Evolutionary conservation across 1,140 invertebrate genomes (phyloP).

Genomic region (Zaprionus inermis): DNA sequence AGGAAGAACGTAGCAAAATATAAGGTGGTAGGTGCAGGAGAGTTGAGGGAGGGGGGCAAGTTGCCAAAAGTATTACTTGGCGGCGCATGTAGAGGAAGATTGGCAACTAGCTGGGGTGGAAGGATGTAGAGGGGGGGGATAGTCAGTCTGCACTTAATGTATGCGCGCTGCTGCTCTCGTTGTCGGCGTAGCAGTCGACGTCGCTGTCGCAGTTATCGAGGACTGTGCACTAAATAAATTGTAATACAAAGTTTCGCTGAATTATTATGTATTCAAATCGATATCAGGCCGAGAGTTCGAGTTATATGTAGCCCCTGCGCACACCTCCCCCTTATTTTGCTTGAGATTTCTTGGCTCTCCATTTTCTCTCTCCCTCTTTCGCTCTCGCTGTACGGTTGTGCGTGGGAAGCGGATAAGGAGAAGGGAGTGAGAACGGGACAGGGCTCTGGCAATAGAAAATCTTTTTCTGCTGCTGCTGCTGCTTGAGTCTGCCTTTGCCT

Average conservation of each 20-base stretch:
- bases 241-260: slow-evolving; percentile 77
- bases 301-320: not conserved
- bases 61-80: slow-evolving; percentile 68
- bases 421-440: not conserved
- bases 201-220: slow-evolving; percentile 29
- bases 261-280: slow-evolving; percentile 80
- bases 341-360: slow-evolving; percentile 14
- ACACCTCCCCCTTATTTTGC: not conserved
- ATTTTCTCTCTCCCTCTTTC: not conserved
- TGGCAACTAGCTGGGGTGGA: slow-evolving; percentile 50
- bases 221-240: slow-evolving; percentile 69
- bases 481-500: no score
- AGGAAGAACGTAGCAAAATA: slow-evolving; percentile 25
- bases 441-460: slow-evolving; percentile 13
- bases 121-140: not conserved
- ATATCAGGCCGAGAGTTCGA: slow-evolving; percentile 57
- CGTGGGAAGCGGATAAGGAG: not conserved
- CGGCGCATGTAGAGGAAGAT: slow-evolving; percentile 63
- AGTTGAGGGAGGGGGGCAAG: slow-evolving; percentile 25
- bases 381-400: slow-evolving; percentile 41
- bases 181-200: slow-evolving; percentile 1
- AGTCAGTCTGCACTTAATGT: slow-evolving; percentile 29
- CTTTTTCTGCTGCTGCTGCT: not conserved
- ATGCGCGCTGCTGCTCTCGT: slow-evolving; percentile 3
- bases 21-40: slow-evolving; percentile 1